Base-by-base conservation (phyloP, 2,113 vertebrate species). In the Cercopithecus mona region DNA sequence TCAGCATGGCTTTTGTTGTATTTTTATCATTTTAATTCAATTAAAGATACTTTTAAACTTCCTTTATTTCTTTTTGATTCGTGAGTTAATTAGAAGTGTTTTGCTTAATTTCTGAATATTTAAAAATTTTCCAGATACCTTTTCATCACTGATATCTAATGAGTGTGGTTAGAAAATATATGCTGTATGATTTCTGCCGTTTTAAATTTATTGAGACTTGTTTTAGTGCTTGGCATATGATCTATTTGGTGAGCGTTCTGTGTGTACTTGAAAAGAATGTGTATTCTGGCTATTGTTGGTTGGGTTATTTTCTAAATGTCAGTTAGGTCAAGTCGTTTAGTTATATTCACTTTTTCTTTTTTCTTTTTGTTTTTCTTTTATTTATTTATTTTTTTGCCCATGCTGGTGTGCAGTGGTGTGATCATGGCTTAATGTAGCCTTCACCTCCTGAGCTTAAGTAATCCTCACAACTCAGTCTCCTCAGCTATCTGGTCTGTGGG, bases 161-260 rank as follows among this genome's bases (percentile, higher is more conserved):
- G 22, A 70, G 55, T 95, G 8, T 81, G 9, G 13, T 89, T 38
- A 95, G 11, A 78, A 48, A 78, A 95, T 85, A 17, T 76, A 45
- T 12, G 22, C 59, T 88, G 30, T 81, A 59, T 87, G 35, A 73
- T 75, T 79, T 94, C 30, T 80, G 32, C 64, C 52, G 20, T 92
- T 96, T 93, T 43, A 80, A 79, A 52, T 87, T 83, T 88, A 70
- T 80, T 88, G 59, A 96, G 35, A 32, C 61, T 96, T 95, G 57
- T 76, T 81, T 96, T 45, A 81, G 18, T 64, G n/a, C 25, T 17
- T 38, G 72, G 12, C 16, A 22, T 85, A n/a, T 88, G 73, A 75
- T 66, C 35, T 93, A 48, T 18, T 87, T 88, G 79, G 25, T 97
- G 48, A 84, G 25, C 75, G 5, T 38, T 96, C 4, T 68, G 0